These are phyloP conservation scores for Aporophyla nigra DNA, from an alignment of 2,888 invertebrate species.

Conservation along the genomic window DNA sequence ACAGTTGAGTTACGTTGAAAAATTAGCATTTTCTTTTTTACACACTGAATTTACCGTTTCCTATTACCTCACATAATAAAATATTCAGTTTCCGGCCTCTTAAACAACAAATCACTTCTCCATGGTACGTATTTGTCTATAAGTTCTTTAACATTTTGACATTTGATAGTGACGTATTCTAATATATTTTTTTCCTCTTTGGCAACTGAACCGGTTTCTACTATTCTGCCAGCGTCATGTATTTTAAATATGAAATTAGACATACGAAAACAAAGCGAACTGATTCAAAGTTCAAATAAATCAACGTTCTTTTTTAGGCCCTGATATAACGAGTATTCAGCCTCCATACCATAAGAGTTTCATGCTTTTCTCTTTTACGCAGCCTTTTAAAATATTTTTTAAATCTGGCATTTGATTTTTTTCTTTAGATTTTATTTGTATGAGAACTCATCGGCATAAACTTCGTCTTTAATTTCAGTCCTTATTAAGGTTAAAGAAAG, in stretches of 20 bases:
- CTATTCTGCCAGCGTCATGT: too few species aligned
- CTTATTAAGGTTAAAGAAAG: constrained; percentile 42
- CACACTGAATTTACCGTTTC: background rate
- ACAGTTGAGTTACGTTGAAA: background rate
- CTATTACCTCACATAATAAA: background rate
- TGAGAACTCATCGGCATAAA: constrained; percentile 19
- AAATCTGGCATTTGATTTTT: constrained; percentile 4
- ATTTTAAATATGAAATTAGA: background rate
- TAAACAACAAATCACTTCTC: background rate
- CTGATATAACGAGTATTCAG: background rate
- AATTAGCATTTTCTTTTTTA: background rate
- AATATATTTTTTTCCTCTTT: too few species aligned
- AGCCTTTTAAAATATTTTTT: background rate
- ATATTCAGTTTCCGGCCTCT: background rate
- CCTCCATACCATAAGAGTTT: background rate
- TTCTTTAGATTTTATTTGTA: constrained; percentile 14
- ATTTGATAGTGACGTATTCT: background rate
- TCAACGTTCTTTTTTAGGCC: background rate
- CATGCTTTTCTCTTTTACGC: background rate
- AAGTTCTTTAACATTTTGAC: background rate
- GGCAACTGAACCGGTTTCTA: too few species aligned
- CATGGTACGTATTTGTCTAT: background rate
- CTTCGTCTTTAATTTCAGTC: constrained; percentile 44
- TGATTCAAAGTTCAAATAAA: background rate
- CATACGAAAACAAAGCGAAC: background rate